phyloP scores from a whole-genome alignment of 2,888 invertebrate genomes.

The Pandemis corylana region DNA sequence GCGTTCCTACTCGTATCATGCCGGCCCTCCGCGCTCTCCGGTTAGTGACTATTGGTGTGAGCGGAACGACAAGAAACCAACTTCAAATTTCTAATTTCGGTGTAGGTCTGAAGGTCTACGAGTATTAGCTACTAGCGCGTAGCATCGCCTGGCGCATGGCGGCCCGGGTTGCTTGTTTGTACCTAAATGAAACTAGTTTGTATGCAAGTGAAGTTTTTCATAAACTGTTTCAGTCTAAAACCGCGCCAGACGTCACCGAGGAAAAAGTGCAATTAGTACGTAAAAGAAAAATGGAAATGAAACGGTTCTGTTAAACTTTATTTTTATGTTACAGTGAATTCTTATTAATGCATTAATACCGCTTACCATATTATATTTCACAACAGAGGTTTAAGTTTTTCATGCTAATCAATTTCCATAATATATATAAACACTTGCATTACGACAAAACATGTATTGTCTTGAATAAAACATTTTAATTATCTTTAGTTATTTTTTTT shows the following conservation, averaged over 20 bases:
- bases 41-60: no score
- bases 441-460: no score
- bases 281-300: constrained; percentile 68
- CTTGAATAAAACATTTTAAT: no score
- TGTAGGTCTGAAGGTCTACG: constrained; percentile 49
- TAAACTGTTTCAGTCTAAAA: constrained; percentile 64
- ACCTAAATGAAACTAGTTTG: constrained; percentile 70
- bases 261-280: constrained; percentile 70
- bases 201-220: constrained; percentile 73
- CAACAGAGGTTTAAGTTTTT: background rate
- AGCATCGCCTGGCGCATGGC: constrained; percentile 49
- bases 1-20: no score
- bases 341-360: constrained; percentile 41
- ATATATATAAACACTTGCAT: background rate
- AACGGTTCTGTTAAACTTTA: constrained; percentile 59
- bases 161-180: constrained; percentile 56
- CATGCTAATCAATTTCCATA: background rate
- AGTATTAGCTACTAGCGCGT: constrained; percentile 58
- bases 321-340: constrained; percentile 54
- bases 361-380: background rate
- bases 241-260: constrained; percentile 59
- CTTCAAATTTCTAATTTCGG: no score
- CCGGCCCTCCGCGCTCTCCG: no score
- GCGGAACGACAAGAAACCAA: no score
- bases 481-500: no score